A percentile compares a stretch with the other conserved stretches of the same genome.
phyloP scores from a whole-genome alignment of 2,888 invertebrate species.

The Drosophila atroscutellata region DNA sequence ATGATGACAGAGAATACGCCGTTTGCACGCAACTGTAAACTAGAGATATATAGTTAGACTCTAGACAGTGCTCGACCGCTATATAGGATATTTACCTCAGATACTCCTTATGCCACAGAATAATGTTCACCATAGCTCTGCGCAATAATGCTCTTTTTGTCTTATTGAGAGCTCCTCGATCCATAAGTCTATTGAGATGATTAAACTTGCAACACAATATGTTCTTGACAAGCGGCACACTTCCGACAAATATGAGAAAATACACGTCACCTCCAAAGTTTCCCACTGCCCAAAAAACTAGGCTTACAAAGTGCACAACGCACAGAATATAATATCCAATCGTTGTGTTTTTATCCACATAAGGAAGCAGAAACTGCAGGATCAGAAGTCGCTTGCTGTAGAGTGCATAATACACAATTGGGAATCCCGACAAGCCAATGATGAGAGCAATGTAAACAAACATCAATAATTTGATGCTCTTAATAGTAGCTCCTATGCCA shows the following conservation, averaged over 20 bases:
- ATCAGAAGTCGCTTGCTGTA: constrained; percentile 44
- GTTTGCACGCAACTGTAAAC: constrained; percentile 25
- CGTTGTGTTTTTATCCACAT: constrained; percentile 35
- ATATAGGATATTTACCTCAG: constrained; percentile 32
- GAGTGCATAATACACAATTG: constrained; percentile 17
- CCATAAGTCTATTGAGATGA: constrained; percentile 35
- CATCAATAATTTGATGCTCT: constrained; percentile 27
- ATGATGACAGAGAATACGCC: constrained; percentile 37
- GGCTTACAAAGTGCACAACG: constrained; percentile 20
- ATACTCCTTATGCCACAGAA: constrained; percentile 57
- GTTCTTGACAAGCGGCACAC: constrained; percentile 54
- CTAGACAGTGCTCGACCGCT: not conserved
- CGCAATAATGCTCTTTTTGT: not conserved
- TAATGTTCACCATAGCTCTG: constrained; percentile 32
- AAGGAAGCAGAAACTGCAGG: constrained; percentile 57
- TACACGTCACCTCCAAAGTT: constrained; percentile 60
- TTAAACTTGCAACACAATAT: constrained; percentile 52
- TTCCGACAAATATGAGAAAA: constrained; percentile 39
- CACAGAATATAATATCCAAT: constrained; percentile 29
- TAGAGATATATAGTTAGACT: constrained; percentile 8
- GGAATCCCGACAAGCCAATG: not conserved
- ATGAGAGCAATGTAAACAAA: constrained; percentile 4
- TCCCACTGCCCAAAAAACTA: constrained; percentile 50
- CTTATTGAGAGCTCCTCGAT: not conserved
- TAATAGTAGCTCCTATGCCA: constrained; percentile 11